Conservation (phyloP, 2,113 vertebrate species). For the Menidia beryllina region DNA sequence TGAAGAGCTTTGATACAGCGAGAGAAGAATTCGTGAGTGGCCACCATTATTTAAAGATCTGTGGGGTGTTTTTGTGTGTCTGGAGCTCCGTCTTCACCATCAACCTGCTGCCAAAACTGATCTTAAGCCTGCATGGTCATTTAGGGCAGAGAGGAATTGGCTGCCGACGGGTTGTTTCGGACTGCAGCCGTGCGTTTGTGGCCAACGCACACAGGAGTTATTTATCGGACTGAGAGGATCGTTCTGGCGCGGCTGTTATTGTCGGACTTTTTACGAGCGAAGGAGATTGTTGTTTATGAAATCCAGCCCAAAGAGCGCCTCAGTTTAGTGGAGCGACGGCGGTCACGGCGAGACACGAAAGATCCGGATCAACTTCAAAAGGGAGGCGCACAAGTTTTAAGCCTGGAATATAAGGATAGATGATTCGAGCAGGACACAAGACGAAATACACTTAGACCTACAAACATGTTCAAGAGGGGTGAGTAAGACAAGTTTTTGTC, state of each 20-base stretch:
- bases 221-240: constrained; percentile 33
- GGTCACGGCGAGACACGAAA: constrained; percentile 39
- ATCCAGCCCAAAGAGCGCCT: constrained; percentile 25
- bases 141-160: constrained; percentile 48
- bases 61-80: constrained; percentile 17
- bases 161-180: constrained; percentile 34
- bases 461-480: constrained; percentile 84
- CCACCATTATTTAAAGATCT: constrained; percentile 40
- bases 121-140: constrained; percentile 37
- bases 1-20: constrained; percentile 41
- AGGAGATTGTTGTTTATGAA: constrained; percentile 11
- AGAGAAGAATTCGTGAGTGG: constrained; percentile 31
- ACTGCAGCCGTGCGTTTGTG: constrained; percentile 21
- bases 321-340: constrained; percentile 49
- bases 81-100: constrained; percentile 33
- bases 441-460: constrained; percentile 68
- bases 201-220: constrained; percentile 49
- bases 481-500: constrained; percentile 64
- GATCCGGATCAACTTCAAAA: constrained; percentile 68
- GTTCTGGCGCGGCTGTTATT: constrained; percentile 26
- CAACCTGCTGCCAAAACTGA: constrained; percentile 42
- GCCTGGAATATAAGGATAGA: constrained; percentile 81
- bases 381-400: constrained; percentile 63
- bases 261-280: constrained; percentile 57
- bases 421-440: constrained; percentile 74